Percentiles rank a stretch among this genome's conserved stretches.
These are phyloP conservation scores for Drosophila mauritiana DNA, from an alignment of 1,140 invertebrate genomes.

Conservation along the genomic window DNA sequence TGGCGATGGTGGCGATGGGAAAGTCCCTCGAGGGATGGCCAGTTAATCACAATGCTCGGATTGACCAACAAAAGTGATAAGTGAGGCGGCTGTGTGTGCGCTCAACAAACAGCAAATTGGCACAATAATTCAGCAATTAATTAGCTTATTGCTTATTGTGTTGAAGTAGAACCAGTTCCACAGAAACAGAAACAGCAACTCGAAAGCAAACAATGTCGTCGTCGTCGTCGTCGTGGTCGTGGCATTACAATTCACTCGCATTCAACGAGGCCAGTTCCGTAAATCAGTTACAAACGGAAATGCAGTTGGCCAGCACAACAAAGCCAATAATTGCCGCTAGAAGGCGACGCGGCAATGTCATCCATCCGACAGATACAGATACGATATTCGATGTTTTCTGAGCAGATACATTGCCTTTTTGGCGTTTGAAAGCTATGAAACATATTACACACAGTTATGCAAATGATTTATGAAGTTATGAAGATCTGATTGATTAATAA, in stretches of 20 bases:
- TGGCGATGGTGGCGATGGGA: constrained; percentile 4
- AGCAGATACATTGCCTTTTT: constrained; percentile 13
- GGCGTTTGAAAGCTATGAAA: neutral
- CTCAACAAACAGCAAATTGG: constrained; percentile 41
- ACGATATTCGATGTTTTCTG: neutral
- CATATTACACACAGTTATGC: neutral
- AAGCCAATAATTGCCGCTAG: constrained; percentile 71
- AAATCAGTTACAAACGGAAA: constrained; percentile 76
- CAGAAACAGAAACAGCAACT: constrained; percentile 18
- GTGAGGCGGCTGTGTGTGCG: constrained; percentile 6
- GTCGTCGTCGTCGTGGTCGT: neutral
- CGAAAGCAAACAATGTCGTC: constrained; percentile 4
- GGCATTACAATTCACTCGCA: constrained; percentile 16
- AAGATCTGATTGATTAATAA: constrained; percentile 14
- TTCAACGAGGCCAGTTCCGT: constrained; percentile 71
- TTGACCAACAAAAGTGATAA: constrained; percentile 39
- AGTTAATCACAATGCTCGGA: constrained; percentile 35
- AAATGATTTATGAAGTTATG: neutral
- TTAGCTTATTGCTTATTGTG: constrained; percentile 44
- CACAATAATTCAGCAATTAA: constrained; percentile 54
- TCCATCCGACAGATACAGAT: constrained; percentile 34
- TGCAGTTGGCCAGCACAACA: constrained; percentile 57
- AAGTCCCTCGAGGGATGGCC: constrained; percentile 19
- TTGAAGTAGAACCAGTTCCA: constrained; percentile 55
- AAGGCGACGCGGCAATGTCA: constrained; percentile 69